Conservation (phyloP, 2,113 vertebrate species). For the Saguinus midas region DNA sequence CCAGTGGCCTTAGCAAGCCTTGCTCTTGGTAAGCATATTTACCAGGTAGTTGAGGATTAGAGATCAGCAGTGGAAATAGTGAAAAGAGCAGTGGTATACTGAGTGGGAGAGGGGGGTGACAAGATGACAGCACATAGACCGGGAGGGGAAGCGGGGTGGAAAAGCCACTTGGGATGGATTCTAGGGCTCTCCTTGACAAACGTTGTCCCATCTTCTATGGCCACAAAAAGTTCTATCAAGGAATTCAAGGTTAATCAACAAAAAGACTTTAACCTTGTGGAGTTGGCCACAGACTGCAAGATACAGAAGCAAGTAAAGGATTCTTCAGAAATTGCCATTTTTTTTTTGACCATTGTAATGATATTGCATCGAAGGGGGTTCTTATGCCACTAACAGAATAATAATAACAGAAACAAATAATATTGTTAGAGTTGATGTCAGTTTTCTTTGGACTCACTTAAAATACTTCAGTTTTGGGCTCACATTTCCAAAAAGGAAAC, state of each 20-base stretch:
- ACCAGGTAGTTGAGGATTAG: background rate
- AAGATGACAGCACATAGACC: rapidly evolving
- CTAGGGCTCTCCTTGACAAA: no score
- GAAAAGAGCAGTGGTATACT: background rate
- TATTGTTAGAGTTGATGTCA: background rate
- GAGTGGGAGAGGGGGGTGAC: background rate
- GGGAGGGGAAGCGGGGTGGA: rapidly evolving
- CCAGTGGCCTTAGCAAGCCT: background rate
- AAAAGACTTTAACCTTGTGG: background rate
- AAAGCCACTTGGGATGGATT: background rate
- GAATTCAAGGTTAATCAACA: background rate
- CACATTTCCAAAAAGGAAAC: background rate
- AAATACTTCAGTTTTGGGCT: background rate
- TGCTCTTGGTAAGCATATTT: background rate
- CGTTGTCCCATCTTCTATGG: background rate
- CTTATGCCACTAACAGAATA: background rate
- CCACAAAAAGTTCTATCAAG: background rate
- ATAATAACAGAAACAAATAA: background rate
- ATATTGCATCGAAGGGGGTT: background rate
- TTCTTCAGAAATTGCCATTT: background rate
- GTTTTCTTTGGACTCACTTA: background rate
- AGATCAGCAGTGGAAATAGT: background rate
- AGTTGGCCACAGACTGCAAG: background rate
- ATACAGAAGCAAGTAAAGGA: background rate
- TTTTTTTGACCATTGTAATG: background rate